Evolutionary conservation across 2,113 vertebrate species (phyloP), one percentile per base, ranked within the genome.

Genomic region (Neogale vison): DNA sequence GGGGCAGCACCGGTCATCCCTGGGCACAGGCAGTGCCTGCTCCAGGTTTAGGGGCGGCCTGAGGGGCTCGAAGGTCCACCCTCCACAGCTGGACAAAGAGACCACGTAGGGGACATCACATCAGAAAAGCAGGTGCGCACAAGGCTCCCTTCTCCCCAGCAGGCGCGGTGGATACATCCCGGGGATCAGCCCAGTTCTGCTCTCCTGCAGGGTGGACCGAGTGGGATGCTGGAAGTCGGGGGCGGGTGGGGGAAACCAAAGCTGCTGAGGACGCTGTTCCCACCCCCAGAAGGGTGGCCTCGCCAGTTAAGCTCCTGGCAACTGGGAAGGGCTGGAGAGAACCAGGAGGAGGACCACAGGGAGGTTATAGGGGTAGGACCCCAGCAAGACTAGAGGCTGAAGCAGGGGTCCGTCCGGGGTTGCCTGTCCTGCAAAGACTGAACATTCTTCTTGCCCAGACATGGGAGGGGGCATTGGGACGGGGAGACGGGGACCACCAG

Each of bases 51-150:
- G 52, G 50, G 94, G 36, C 67, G 94, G 36, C 67, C 21, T 0
- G 18, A 42, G 71, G 29, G 57, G 18, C 59, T 57, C n/a, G 26
- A 1, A 65, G 63, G 50, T 36, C 26, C 45, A 4, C n/a, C 52
- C 67, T 52, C 57, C 2, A 3, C 57, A 74, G 83, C 15, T 1
- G 14, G 83, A 26, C 52, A 24, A n/a, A n/a, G 61, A 61, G 26
- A 50, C 14, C 65, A 20, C 1, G 0, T 0, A 4, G 29, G 26
- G 39, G 7, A 42, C 11, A 0, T 65, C 1, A 13, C 23, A 13
- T 36, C 36, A 26, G 47, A 36, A 14, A 52, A 45, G 76, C 24
- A 3, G 39, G 69, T 24, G 14, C 14, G 26, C 47, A 17, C 47
- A 12, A 63, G 26, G 42, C 83, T 34, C 23, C 45, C 34, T 50